Percentiles rank a stretch among this genome's conserved stretches.
phyloP scores from a whole-genome alignment of 2,888 invertebrate genomes.

The Sphaerophoria taeniata region DNA sequence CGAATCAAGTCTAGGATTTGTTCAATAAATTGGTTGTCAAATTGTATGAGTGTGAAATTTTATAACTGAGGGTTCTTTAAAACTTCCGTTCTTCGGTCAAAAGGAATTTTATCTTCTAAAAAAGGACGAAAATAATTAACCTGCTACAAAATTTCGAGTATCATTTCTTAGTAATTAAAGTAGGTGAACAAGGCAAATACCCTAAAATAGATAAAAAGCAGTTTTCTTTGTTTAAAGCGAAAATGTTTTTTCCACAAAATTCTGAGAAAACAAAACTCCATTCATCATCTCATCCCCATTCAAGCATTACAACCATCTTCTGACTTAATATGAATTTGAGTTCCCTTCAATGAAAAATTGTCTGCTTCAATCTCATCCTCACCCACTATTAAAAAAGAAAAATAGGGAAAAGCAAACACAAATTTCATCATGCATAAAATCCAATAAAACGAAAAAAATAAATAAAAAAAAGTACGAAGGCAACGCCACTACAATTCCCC shows the following conservation, averaged over 20 bases:
- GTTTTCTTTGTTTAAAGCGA: too few species aligned
- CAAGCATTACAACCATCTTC: constrained; percentile 30
- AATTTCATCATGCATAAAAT: constrained; percentile 47
- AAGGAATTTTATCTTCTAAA: too few species aligned
- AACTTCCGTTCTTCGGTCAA: too few species aligned
- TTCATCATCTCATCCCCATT: not conserved
- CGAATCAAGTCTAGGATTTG: too few species aligned
- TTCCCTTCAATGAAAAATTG: constrained; percentile 4
- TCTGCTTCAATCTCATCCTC: constrained; percentile 21
- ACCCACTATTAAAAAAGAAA: not conserved
- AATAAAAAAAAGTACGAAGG: constrained; percentile 21
- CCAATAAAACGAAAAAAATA: constrained; percentile 24
- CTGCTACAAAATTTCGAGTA: too few species aligned
- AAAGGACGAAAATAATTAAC: too few species aligned
- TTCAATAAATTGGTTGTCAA: too few species aligned
- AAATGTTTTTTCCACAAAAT: not conserved
- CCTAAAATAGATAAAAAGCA: too few species aligned
- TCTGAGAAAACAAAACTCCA: not conserved
- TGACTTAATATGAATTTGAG: constrained; percentile 48
- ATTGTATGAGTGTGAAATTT: too few species aligned
- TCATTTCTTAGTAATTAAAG: too few species aligned
- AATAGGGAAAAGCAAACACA: not conserved
- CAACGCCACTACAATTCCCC: constrained; percentile 40
- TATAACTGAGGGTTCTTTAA: too few species aligned
- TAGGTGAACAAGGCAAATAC: too few species aligned